Evolutionary conservation across 2,113 vertebrate genomes (phyloP).

Genomic region (Macquaria australasica): DNA sequence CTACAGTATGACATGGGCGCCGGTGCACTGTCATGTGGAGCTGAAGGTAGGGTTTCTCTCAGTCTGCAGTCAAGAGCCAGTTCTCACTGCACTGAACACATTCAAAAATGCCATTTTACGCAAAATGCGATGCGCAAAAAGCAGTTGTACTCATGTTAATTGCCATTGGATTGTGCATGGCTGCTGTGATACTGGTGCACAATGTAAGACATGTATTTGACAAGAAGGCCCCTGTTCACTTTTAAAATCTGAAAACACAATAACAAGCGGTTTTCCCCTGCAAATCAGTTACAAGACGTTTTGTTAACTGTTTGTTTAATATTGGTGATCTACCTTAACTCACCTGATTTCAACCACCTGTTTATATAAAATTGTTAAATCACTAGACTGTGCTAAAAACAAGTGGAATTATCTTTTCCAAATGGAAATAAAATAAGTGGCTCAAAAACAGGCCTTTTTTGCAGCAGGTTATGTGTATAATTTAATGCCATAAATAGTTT

Average conservation of each 20-base stretch:
- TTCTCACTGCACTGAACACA: not conserved
- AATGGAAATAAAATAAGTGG: not conserved
- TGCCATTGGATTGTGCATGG: not conserved
- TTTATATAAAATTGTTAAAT: not conserved
- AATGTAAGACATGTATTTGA: not conserved
- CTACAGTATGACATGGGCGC: conserved; percentile 88
- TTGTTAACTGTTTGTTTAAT: not conserved
- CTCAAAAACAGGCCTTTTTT: not conserved
- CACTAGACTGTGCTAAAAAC: not conserved
- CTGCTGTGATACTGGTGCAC: not conserved
- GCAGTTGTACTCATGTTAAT: not conserved
- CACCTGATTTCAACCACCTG: not conserved
- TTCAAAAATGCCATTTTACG: not conserved
- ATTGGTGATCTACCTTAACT: not conserved
- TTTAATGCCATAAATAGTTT: not conserved
- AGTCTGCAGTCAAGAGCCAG: not conserved
- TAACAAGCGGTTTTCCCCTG: too few relatives aligned
- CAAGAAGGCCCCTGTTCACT: not conserved
- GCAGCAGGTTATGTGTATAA: not conserved
- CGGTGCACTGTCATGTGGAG: conserved; percentile 88
- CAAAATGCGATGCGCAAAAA: not conserved
- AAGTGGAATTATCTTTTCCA: not conserved
- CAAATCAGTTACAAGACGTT: not conserved
- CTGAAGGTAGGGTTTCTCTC: conserved; percentile 85
- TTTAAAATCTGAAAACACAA: not conserved